Conservation (phyloP, 1,140 invertebrate species). For the Cydia amplana region DNA sequence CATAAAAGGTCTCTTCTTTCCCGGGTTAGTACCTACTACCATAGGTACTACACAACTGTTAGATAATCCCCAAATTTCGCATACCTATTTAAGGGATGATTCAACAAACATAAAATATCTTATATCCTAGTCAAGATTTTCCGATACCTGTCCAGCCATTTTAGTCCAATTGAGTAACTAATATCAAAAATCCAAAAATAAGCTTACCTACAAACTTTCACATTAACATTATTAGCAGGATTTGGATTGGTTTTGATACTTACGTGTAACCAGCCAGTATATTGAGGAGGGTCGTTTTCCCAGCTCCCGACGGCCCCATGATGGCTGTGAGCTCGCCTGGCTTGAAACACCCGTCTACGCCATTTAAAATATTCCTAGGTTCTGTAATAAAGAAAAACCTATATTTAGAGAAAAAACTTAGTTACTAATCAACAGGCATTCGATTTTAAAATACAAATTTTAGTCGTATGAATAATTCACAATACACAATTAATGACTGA, state of each 20-base stretch:
- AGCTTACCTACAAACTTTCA: too few species aligned
- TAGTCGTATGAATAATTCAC: not conserved
- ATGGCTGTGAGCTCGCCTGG: conserved; percentile 87
- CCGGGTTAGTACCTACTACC: too few species aligned
- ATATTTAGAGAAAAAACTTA: not conserved
- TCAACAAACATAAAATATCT: too few species aligned
- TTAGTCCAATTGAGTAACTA: too few species aligned
- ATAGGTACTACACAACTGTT: too few species aligned
- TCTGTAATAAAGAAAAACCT: conserved; percentile 69
- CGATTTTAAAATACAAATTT: not conserved
- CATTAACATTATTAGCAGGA: too few species aligned
- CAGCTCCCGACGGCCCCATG: conserved; percentile 93
- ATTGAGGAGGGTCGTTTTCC: conserved; percentile 90
- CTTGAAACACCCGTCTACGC: conserved; percentile 82
- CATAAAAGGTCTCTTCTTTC: not conserved
- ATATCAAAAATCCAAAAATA: too few species aligned
- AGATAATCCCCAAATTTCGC: too few species aligned
- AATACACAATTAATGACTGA: not conserved
- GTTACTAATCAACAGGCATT: not conserved
- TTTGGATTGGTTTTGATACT: conserved; percentile 53
- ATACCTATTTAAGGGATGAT: too few species aligned
- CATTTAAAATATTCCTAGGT: conserved; percentile 82
- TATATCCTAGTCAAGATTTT: too few species aligned
- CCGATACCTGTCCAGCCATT: too few species aligned
- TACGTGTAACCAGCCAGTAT: conserved; percentile 88